These are phyloP conservation scores for Yponomeuta malinellus DNA, from an alignment of 2,888 invertebrate species.

Conservation along the genomic window DNA sequence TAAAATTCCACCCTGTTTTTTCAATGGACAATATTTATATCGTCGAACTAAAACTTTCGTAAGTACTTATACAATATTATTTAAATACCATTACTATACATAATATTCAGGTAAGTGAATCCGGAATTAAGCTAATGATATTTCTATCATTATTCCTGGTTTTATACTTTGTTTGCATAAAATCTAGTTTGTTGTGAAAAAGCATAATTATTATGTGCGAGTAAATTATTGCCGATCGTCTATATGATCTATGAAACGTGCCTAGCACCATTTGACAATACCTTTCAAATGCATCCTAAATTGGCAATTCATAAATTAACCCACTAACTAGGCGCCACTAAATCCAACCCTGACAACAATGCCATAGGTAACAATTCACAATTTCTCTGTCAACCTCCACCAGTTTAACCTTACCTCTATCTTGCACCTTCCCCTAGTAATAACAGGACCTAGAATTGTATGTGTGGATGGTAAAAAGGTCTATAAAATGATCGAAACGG, in stretches of 20 bases:
- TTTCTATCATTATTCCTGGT: too few relatives aligned
- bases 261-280: neutral
- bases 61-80: too few relatives aligned
- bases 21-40: too few relatives aligned
- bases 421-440: neutral
- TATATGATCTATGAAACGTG: neutral
- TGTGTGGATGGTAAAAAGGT: neutral
- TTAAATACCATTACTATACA: too few relatives aligned
- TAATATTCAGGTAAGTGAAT: too few relatives aligned
- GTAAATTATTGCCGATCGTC: neutral
- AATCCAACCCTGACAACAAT: constrained; percentile 5
- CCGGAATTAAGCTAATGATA: too few relatives aligned
- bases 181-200: neutral
- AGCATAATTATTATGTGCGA: neutral
- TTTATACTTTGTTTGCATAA: neutral
- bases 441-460: neutral
- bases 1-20: too few relatives aligned
- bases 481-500: neutral
- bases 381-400: neutral
- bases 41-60: too few relatives aligned
- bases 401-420: neutral
- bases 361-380: neutral
- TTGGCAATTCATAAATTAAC: constrained; percentile 14
- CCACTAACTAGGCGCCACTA: neutral
- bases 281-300: constrained; percentile 5